Conservation (phyloP, 2,113 vertebrate species). For the Hiodon tergisus region DNA sequence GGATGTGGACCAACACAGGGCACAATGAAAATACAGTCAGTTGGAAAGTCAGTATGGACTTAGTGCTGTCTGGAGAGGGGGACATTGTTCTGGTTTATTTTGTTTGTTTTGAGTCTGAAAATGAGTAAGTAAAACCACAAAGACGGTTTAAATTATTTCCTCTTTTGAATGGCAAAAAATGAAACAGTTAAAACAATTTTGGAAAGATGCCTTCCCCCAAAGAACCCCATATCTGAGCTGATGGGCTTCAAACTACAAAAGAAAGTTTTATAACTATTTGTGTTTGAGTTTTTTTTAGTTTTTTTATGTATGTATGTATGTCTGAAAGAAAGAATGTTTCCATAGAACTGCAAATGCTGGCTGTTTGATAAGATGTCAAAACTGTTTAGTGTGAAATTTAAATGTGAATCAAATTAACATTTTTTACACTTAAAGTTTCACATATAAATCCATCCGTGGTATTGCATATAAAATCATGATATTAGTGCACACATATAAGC, state of each 20-base stretch:
- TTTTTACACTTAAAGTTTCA: neutral
- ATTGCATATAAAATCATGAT: neutral
- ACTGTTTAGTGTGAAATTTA: conserved; percentile 54
- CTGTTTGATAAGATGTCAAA: conserved; percentile 66
- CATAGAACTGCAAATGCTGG: conserved; percentile 31
- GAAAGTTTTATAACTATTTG: too few relatives aligned
- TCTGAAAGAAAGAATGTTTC: too few relatives aligned
- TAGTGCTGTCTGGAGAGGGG: conserved; percentile 38
- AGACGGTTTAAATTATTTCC: conserved; percentile 79
- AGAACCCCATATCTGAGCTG: conserved; percentile 40
- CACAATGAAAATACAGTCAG: neutral
- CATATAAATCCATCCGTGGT: neutral
- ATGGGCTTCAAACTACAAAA: too few relatives aligned
- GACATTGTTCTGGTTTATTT: conserved; percentile 53
- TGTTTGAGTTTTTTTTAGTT: conserved; percentile 42
- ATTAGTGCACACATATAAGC: neutral
- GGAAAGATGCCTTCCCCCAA: conserved; percentile 77
- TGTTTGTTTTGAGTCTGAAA: conserved; percentile 60
- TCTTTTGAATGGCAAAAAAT: conserved; percentile 66
- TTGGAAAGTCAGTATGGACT: neutral
- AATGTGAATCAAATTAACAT: conserved; percentile 31
- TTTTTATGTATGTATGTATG: too few relatives aligned
- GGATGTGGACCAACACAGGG: too few relatives aligned
- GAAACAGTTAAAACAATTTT: conserved; percentile 81
- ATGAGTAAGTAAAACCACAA: conserved; percentile 79